Evolutionary conservation across 2,888 invertebrate genomes (phyloP), one percentile per base, ranked within the genome.

Genomic region (Caenorhabditis zanzibari): DNA sequence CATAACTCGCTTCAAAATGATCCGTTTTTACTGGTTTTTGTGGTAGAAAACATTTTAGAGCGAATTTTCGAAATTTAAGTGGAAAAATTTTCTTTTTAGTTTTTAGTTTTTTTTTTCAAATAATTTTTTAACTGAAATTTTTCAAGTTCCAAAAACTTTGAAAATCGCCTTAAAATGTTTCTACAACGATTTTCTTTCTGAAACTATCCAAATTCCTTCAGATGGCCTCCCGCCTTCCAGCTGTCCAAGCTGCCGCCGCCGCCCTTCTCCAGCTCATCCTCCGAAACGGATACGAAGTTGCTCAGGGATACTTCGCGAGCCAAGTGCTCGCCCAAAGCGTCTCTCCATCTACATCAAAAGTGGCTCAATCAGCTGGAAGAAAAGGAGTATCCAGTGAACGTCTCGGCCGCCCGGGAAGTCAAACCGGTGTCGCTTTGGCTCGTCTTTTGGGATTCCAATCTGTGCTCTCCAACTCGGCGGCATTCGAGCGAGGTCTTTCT

Each of bases 381-480:
- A 77, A 84, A 38, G 59, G 73, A 6, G 77, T 84, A 12, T 82
- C 85, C 9, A 81, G 84, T 32, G 89, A 89, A 61, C n/a, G 88
- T 58, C 71, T 89, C 0, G 89, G 89, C 26, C 56, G 89, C 14
- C 87, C 88, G 9, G 89, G 89, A 59, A 92, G 93, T 22, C 93
- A 96, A 95, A 96, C 97, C 41, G 97, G 97, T 85, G 97, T 98
- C 91, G 96, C 97, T 0, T 96, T 98, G 16, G 97, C 97, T 0
- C 96, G 97, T 93, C 95, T 98, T 93, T 95, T 97, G 85, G 97
- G 97, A 10, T 83, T 83, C 47, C 84, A 87, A 54, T 82, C 85
- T 16, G 84, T 81, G 10, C 61, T 85, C 24, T 85, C 89, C 66
- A 97, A 97, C 93, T 97, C 96, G 93, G 95, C 96, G n/a, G 95